Base-by-base conservation (phyloP, 2,113 vertebrate species). In the Percopsis transmontana region DNA sequence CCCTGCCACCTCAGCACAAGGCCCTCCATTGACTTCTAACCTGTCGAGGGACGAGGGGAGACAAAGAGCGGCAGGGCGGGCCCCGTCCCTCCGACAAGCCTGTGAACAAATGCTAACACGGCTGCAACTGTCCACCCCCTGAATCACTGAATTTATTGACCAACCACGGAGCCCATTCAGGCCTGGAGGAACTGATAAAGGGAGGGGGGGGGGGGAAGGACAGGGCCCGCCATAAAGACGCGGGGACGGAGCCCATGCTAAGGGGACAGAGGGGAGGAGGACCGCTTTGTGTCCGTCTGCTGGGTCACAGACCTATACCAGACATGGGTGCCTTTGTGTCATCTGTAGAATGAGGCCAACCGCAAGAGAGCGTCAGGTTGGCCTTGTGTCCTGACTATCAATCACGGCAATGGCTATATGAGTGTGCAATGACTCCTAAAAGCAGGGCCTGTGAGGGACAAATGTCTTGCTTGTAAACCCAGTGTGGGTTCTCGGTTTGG, bases 111-210 rank as follows among this genome's bases (percentile, higher is more conserved):
- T 87, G 93, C 92, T 92, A 89, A 94, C 93, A 96, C 93, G 92
- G 92, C 93, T 94, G 95, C 93, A 93, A 94, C 94, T 93, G 92
- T 90, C 93, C 91, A 86, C 94, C 94, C 90, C 91, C 92, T 93
- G 91, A 91, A 94, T 92, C 87, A 72, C 92, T 93, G 95, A 93
- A 98, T 97, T 95, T 92, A 96, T 96, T 95, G 94, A 96, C 95
- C 95, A 95, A 94, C 95, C 94, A 95, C 95, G 93, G 92, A 91
- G 94, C 91, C 90, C 93, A 93, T 96, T 96, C 91, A 96, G 68
- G 58, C 59, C 68, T n/a, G 71, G 57, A 58, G 61, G 68, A 62
- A 44, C 72, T 73, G 80, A 89, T 87, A 88, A 89, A 85, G 81
- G 62, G 85, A 23, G 73, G 62, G 62, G 45, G 45, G 48, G 47